Evolutionary conservation across 1,140 invertebrate genomes (phyloP).

Genomic region (Spodoptera litura): DNA sequence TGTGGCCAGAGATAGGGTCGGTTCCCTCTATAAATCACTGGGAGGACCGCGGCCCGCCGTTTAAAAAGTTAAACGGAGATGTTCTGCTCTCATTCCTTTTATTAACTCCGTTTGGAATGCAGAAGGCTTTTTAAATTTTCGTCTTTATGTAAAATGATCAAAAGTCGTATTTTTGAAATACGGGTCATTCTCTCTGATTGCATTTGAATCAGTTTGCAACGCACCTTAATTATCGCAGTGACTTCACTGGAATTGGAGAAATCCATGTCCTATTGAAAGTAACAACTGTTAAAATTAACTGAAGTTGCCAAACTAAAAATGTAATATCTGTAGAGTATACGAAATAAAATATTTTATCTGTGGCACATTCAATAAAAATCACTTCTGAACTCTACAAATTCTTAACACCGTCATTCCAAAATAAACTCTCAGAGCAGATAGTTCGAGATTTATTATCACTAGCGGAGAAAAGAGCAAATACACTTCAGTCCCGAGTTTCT

Average conservation of each 20-base stretch:
- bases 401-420: neutral
- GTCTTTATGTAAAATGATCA: neutral
- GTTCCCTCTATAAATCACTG: slow-evolving; percentile 61
- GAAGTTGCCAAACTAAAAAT: too few species aligned
- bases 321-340: too few species aligned
- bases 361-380: neutral
- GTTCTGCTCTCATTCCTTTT: slow-evolving; percentile 56
- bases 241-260: too few species aligned
- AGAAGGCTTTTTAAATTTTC: neutral
- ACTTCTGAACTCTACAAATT: neutral
- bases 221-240: too few species aligned
- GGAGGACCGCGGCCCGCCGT: slow-evolving; percentile 51
- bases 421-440: neutral
- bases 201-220: too few species aligned
- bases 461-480: slow-evolving; percentile 25
- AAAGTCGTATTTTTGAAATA: too few species aligned
- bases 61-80: slow-evolving; percentile 63
- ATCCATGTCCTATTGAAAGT: too few species aligned
- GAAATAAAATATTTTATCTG: too few species aligned
- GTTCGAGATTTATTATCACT: slow-evolving; percentile 26
- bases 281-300: too few species aligned
- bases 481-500: slow-evolving; percentile 16
- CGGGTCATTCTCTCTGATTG: too few species aligned
- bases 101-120: slow-evolving; percentile 39
- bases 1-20: slow-evolving; percentile 51